phyloP scores from a whole-genome alignment of 92 coral and sea anemone genomes.

The Zoanthus sociatus region DNA sequence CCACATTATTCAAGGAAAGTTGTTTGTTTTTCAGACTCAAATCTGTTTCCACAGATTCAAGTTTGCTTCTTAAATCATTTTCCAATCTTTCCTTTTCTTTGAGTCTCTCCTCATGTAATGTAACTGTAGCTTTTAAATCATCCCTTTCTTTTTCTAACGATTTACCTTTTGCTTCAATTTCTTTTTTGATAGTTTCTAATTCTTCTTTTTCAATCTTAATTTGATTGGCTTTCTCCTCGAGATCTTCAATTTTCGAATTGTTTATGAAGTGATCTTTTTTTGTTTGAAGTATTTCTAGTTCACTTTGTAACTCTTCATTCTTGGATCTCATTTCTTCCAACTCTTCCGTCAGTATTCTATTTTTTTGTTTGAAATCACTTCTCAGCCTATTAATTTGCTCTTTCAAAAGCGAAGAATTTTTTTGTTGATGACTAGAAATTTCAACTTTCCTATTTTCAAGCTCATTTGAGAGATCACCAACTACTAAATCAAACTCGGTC shows the following conservation, averaged over 20 bases:
- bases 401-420: slow-evolving; percentile 54
- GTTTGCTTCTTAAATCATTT: slow-evolving; percentile 40
- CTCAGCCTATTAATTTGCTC: slow-evolving; percentile 72
- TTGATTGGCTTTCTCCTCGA: slow-evolving; percentile 41
- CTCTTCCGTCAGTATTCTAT: slow-evolving; percentile 67
- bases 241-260: slow-evolving; percentile 62
- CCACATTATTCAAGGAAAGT: slow-evolving; percentile 27
- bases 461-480: slow-evolving; percentile 77
- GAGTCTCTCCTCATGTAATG: slow-evolving; percentile 4
- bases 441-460: slow-evolving; percentile 68
- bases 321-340: slow-evolving; percentile 69
- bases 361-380: slow-evolving; percentile 60
- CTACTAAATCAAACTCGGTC: slow-evolving; percentile 89
- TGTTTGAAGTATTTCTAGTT: slow-evolving; percentile 52
- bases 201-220: slow-evolving; percentile 8
- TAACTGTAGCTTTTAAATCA: slow-evolving; percentile 30
- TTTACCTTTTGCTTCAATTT: slow-evolving; percentile 22
- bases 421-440: slow-evolving; percentile 44
- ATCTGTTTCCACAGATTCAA: slow-evolving; percentile 49
- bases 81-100: slow-evolving; percentile 24
- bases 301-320: slow-evolving; percentile 53
- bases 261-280: slow-evolving; percentile 28
- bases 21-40: background rate
- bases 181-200: slow-evolving; percentile 24
- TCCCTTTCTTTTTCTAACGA: slow-evolving; percentile 55